Evolutionary conservation across 2,797 vertebrate genomes (phyloP).

Genomic region (Coccyzus lansbergi): DNA sequence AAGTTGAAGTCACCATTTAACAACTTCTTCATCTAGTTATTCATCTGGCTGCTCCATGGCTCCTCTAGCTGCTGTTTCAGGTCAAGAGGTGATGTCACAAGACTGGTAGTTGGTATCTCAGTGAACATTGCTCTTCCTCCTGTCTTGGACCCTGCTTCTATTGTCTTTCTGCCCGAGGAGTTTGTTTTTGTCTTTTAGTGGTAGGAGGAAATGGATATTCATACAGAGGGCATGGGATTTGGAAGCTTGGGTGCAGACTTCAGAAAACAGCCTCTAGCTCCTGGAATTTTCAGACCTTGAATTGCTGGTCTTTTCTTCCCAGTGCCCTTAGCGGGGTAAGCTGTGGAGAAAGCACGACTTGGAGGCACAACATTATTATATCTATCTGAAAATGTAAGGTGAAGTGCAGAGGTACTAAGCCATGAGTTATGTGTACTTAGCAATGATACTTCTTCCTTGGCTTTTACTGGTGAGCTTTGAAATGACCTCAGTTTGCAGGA

Average conservation of each 20-base stretch:
- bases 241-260: not conserved
- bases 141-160: not conserved
- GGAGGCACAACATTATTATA: not conserved
- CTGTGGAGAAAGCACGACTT: not conserved
- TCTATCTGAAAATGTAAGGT: not conserved
- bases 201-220: not conserved
- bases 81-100: not conserved
- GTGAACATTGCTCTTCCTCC: not conserved
- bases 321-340: not conserved
- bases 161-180: not conserved
- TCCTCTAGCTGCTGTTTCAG: not conserved
- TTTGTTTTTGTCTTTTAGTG: not conserved
- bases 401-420: not conserved
- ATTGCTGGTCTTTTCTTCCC: not conserved
- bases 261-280: not conserved
- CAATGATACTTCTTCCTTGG: not conserved
- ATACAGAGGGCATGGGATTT: not conserved
- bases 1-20: not conserved
- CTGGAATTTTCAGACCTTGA: not conserved
- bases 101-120: not conserved
- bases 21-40: not conserved
- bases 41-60: not conserved
- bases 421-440: not conserved
- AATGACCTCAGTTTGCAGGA: not conserved
- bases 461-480: not conserved